Evolutionary conservation across 1,140 invertebrate genomes (phyloP).

Genomic region (Hycleus phaleratus): DNA sequence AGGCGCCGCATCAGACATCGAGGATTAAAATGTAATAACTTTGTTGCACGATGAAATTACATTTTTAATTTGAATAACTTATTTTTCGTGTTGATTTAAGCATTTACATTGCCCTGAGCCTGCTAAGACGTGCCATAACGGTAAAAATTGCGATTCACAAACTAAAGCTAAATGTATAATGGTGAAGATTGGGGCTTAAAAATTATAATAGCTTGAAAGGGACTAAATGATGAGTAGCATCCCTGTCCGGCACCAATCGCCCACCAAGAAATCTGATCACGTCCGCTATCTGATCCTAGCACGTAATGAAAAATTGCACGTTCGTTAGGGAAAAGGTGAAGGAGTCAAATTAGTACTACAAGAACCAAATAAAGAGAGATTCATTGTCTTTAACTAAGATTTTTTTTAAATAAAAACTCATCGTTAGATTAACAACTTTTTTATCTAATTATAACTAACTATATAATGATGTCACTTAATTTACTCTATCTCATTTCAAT

Average conservation of each 20-base stretch:
- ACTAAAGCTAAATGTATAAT: constrained; percentile 57
- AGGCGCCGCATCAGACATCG: constrained; percentile 33
- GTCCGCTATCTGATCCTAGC: constrained; percentile 45
- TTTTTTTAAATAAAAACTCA: too few relatives aligned
- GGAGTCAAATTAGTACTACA: constrained; percentile 3
- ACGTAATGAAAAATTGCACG: constrained; percentile 53
- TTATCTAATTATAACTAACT: too few relatives aligned
- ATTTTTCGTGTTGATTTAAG: constrained; percentile 59
- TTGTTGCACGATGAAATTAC: constrained; percentile 46
- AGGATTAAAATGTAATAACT: constrained; percentile 43
- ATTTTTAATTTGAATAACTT: constrained; percentile 60
- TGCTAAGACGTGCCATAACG: constrained; percentile 52
- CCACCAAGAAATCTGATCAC: constrained; percentile 37
- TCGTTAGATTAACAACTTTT: too few relatives aligned
- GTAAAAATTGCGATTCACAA: constrained; percentile 55
- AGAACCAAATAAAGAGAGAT: background rate
- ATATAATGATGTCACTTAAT: too few relatives aligned
- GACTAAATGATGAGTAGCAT: constrained; percentile 28
- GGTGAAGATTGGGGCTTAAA: constrained; percentile 57
- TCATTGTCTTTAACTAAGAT: too few relatives aligned
- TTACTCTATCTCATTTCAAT: too few relatives aligned
- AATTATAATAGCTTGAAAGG: constrained; percentile 48
- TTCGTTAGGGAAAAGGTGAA: constrained; percentile 33
- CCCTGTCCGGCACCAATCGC: constrained; percentile 9
- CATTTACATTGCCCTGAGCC: constrained; percentile 44